These are phyloP conservation scores for Brachirus orientalis DNA, from an alignment of 2,113 vertebrate genomes.

Conservation along the genomic window DNA sequence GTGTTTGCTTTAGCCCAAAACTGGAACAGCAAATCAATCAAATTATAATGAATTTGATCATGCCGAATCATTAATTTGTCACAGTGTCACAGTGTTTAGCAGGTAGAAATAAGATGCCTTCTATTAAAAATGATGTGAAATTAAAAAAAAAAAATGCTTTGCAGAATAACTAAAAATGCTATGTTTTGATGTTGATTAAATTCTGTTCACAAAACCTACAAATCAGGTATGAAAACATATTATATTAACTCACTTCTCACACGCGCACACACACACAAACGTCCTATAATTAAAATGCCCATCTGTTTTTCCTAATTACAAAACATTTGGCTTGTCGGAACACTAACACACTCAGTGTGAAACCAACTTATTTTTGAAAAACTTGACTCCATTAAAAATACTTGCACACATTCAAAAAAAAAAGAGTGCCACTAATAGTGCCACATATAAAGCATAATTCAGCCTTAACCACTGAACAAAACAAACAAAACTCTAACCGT, in stretches of 20 bases:
- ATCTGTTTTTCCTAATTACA: constrained; percentile 68
- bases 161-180: not conserved
- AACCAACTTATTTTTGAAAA: constrained; percentile 48
- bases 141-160: not conserved
- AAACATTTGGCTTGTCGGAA: constrained; percentile 60
- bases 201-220: constrained; percentile 1
- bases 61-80: not conserved
- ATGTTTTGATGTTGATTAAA: not conserved
- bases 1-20: not conserved
- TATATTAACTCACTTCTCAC: not conserved
- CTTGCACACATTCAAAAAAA: constrained; percentile 1
- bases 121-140: not conserved
- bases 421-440: too few relatives aligned
- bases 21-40: constrained; percentile 24
- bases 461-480: too few relatives aligned
- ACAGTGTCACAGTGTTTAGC: constrained; percentile 25
- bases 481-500: too few relatives aligned
- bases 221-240: constrained; percentile 14
- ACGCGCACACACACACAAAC: constrained; percentile 29
- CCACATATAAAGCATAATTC: too few relatives aligned
- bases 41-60: constrained; percentile 2
- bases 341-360: constrained; percentile 56
- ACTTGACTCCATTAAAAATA: constrained; percentile 32
- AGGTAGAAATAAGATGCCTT: not conserved
- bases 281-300: constrained; percentile 55